phyloP scores from a whole-genome alignment of 2,113 vertebrate species.

The Balaenoptera acutorostrata region DNA sequence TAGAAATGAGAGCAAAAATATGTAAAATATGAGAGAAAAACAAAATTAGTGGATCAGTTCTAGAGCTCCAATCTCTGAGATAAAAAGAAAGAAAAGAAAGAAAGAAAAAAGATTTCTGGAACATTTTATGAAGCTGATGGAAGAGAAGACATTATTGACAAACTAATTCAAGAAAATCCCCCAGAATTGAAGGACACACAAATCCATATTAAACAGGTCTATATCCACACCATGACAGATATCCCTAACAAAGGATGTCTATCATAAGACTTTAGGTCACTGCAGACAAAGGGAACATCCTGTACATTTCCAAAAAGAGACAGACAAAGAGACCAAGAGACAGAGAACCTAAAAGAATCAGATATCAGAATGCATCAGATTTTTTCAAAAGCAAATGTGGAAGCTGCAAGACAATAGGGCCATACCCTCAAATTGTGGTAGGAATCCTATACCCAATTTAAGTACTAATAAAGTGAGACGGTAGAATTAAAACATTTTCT shows the following conservation, averaged over 20 bases:
- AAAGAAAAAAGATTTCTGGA: neutral
- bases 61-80: neutral
- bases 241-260: neutral
- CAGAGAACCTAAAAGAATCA: neutral
- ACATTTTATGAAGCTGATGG: neutral
- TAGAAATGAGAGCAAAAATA: neutral
- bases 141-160: neutral
- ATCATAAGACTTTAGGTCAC: neutral
- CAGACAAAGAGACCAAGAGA: neutral
- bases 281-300: neutral
- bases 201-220: neutral
- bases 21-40: neutral
- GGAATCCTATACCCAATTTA: neutral
- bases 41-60: neutral
- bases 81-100: neutral
- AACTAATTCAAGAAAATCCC: neutral
- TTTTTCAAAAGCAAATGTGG: neutral
- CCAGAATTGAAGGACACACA: neutral
- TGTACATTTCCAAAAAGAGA: neutral
- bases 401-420: neutral
- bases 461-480: neutral
- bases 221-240: neutral
- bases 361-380: neutral
- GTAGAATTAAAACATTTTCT: neutral
- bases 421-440: neutral